Percentiles rank a stretch among this genome's conserved stretches.
Conservation (phyloP, 2,797 vertebrate genomes). For the Falco novaeseelandiae region DNA sequence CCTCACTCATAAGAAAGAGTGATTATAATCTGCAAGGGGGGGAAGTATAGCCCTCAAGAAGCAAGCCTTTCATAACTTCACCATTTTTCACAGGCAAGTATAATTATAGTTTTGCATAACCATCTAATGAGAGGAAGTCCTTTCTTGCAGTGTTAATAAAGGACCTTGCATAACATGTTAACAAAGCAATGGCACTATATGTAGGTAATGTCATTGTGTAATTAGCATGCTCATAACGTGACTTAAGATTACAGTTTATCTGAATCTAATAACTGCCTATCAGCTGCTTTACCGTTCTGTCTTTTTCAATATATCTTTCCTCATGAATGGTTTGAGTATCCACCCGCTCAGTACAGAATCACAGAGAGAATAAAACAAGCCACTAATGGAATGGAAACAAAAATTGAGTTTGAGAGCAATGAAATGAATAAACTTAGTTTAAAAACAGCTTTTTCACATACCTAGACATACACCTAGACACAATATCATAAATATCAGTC, state of each 20-base stretch:
- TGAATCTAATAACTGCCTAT: conserved; percentile 87
- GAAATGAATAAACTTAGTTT: not conserved
- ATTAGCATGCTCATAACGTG: conserved; percentile 86
- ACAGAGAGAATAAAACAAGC: not conserved
- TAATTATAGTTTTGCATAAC: conserved; percentile 87
- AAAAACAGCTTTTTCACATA: not conserved
- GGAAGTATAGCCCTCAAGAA: conserved; percentile 35
- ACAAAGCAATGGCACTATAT: conserved; percentile 80
- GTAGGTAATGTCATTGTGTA: conserved; percentile 84
- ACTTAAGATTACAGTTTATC: conserved; percentile 89
- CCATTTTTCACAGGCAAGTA: conserved; percentile 77
- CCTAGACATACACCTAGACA: not conserved
- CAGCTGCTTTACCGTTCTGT: conserved; percentile 67
- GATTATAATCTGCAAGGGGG: conserved; percentile 47
- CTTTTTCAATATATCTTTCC: conserved; percentile 72
- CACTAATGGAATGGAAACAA: not conserved
- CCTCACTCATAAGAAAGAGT: conserved; percentile 9
- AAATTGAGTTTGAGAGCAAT: not conserved
- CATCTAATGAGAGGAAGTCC: conserved; percentile 83
- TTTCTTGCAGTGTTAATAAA: conserved; percentile 88
- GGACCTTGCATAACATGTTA: conserved; percentile 80
- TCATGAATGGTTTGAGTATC: conserved; percentile 34
- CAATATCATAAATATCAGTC: not conserved
- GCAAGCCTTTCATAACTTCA: conserved; percentile 69
- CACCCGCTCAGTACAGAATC: not conserved